phyloP scores from a whole-genome alignment of 2,888 invertebrate genomes.

The Augochlorella aurata region DNA sequence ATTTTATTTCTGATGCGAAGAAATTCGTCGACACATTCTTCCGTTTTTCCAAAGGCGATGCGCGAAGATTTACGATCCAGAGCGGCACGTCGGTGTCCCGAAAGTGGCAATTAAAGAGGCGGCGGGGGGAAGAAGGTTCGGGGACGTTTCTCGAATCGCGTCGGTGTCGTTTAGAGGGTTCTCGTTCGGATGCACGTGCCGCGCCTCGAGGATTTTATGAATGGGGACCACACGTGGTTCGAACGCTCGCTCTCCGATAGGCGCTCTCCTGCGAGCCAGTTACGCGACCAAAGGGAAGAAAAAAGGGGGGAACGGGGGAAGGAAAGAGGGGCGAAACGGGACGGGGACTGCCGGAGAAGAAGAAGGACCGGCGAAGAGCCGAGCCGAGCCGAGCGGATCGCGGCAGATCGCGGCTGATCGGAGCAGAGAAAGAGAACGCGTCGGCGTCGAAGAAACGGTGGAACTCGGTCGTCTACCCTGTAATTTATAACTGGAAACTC shows the following conservation, averaged over 20 bases:
- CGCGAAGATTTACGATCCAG: no score
- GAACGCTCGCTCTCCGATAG: conserved; percentile 55
- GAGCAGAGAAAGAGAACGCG: conserved; percentile 14
- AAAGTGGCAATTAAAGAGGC: background rate
- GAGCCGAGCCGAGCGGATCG: background rate
- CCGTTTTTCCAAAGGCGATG: no score
- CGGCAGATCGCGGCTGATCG: background rate
- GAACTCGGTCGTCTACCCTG: conserved; percentile 73
- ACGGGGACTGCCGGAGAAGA: conserved; percentile 13
- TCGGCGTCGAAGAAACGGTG: conserved; percentile 55
- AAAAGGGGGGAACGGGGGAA: conserved; percentile 23
- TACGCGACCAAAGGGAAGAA: conserved; percentile 59
- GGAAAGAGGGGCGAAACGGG: conserved; percentile 29
- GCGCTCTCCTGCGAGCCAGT: conserved; percentile 60
- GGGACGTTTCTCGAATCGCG: conserved; percentile 10
- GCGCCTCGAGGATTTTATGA: conserved; percentile 67
- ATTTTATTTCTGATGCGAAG: no score
- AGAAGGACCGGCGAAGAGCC: background rate
- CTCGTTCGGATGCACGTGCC: conserved; percentile 61
- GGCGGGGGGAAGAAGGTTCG: background rate
- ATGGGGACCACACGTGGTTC: conserved; percentile 69
- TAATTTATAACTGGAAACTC: conserved; percentile 73
- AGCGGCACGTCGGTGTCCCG: background rate
- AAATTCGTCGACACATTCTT: no score
- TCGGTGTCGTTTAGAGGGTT: conserved; percentile 44